Base-by-base conservation (phyloP, 2,888 invertebrate species). In the Entomobrya multifasciata region DNA sequence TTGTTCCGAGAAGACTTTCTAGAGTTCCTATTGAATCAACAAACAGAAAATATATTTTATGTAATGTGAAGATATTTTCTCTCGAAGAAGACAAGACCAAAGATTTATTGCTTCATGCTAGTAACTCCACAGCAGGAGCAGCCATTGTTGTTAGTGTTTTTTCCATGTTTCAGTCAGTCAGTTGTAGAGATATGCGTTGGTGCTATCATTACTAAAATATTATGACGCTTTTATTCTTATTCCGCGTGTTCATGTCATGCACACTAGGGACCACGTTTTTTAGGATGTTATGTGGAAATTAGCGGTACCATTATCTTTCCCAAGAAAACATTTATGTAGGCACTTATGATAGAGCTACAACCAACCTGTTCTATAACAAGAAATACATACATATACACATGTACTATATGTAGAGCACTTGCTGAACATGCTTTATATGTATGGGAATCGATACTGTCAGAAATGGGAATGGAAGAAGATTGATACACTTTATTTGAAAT, bases 61-160 rank as follows among this genome's bases (percentile, higher is more conserved):
- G 52, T 80, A 65, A 80, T 60, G 47, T 60, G 27, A 36, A 67
- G 67, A 55, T 80, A 67, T 80, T 15, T 49, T 49, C 15, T 67
- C 67, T 67, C 52, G 41, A 67, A 80, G n/a, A n/a, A n/a, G n/a
- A n/a, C n/a, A n/a, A n/a, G 67, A 80, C 52, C 55, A 72, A 80
- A 80, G 79, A 80, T 80, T 80, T 80, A 80, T 80, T 80, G 67
- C 79, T 80, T 80, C 67, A 80, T 80, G 79, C 36, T 80, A 49
- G 67, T 47, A 52, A 41, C 79, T 52, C 67, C 62, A 65, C 15
- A 49, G n/a, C 30, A n/a, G 6, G 17, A 5, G 3, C 4, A 20
- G n/a, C 47, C 47, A 49, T 72, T 49, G 49, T 72, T 52, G 72
- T 52, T 27, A n/a, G 52, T 52, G 13, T 0, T 72, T 72, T 49